Evolutionary conservation across 53 echinoderm and acorn worm species (phyloP).

Genomic region (Echinarachnius parma): DNA sequence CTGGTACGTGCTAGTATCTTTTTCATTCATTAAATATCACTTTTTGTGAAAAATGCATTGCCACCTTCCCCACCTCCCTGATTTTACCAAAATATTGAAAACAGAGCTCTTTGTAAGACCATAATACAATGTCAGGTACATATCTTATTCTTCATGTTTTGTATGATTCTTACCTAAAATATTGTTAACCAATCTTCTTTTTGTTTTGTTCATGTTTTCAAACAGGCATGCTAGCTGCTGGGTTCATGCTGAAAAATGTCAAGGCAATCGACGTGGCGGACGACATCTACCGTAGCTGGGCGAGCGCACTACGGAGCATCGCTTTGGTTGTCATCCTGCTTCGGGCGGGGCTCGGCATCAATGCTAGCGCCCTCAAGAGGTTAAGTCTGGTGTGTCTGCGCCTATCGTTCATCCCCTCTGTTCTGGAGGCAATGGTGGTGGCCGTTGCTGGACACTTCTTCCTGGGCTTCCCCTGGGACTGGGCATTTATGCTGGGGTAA

Average conservation of each 20-base stretch:
- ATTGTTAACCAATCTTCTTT: too few species aligned
- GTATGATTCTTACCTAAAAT: too few species aligned
- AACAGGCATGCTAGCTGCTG: constrained; percentile 77
- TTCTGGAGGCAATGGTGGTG: constrained; percentile 49
- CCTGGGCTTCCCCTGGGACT: constrained; percentile 70
- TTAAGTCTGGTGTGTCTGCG: constrained; percentile 67
- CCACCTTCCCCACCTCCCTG: too few species aligned
- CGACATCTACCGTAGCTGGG: constrained; percentile 64
- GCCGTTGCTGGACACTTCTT: constrained; percentile 50
- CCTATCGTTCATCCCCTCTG: constrained; percentile 64
- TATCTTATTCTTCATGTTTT: too few species aligned
- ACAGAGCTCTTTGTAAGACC: too few species aligned
- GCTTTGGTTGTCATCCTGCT: constrained; percentile 74
- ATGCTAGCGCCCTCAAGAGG: constrained; percentile 58
- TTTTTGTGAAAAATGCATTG: too few species aligned
- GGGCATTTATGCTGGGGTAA: constrained; percentile 92
- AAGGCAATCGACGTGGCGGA: constrained; percentile 60
- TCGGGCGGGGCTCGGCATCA: constrained; percentile 72
- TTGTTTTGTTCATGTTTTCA: too few species aligned
- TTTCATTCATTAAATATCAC: too few species aligned
- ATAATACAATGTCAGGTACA: too few species aligned
- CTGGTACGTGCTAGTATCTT: too few species aligned
- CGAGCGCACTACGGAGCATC: constrained; percentile 68
- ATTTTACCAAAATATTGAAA: too few species aligned
- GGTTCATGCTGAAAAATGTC: constrained; percentile 67